phyloP scores from a whole-genome alignment of 2,113 vertebrate genomes.

The western clawed frog (Xenopus tropicalis) region DNA sequence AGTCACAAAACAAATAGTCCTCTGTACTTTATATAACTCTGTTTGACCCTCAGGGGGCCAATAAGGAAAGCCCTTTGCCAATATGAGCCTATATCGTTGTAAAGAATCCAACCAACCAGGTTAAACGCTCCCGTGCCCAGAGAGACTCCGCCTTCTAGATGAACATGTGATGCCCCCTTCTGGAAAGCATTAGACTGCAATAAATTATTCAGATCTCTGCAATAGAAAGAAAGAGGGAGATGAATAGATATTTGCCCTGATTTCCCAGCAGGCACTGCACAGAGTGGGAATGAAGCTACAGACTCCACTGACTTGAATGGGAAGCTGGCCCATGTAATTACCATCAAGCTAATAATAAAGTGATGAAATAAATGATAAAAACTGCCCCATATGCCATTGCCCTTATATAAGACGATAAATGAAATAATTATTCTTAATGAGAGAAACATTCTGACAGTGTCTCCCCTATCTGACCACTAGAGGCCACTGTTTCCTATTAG shows the following conservation, averaged over 20 bases:
- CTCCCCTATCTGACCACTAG: too few relatives aligned
- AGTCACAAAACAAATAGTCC: too few relatives aligned
- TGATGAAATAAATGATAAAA: too few relatives aligned
- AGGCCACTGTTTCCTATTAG: too few relatives aligned
- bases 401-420: too few relatives aligned
- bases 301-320: background rate
- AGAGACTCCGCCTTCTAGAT: conserved; percentile 70
- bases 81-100: background rate
- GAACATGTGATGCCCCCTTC: conserved; percentile 65
- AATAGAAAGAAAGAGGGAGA: background rate
- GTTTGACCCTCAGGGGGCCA: too few relatives aligned
- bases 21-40: too few relatives aligned
- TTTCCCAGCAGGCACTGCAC: background rate
- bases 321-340: too few relatives aligned
- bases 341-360: too few relatives aligned
- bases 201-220: conserved; percentile 68
- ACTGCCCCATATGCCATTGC: too few relatives aligned
- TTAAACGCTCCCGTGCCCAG: conserved; percentile 77
- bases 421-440: too few relatives aligned
- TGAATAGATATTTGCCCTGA: background rate
- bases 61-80: background rate
- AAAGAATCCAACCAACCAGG: conserved; percentile 57
- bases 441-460: too few relatives aligned
- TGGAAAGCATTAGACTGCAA: conserved; percentile 58
- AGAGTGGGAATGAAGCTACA: background rate